phyloP scores from a whole-genome alignment of 2,113 vertebrate species.

The Oncorhynchus tshawytscha region DNA sequence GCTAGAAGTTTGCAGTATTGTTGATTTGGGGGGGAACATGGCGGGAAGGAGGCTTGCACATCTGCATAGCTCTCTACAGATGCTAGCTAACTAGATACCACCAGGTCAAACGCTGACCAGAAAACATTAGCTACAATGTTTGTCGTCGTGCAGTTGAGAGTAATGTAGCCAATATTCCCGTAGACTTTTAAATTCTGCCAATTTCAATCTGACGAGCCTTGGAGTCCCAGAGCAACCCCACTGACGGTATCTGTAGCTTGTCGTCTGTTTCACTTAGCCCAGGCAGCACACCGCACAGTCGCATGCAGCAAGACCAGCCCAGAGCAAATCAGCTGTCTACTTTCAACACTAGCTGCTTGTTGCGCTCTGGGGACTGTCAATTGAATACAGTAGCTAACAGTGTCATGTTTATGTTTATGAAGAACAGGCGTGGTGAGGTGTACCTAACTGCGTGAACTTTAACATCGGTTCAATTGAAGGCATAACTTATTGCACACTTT shows the following conservation, averaged over 20 bases:
- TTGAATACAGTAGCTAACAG: background rate
- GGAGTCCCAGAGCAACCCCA: background rate
- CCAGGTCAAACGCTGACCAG: conserved; percentile 17
- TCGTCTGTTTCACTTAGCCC: background rate
- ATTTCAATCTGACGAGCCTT: background rate
- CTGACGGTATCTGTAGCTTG: background rate
- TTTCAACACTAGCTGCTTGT: background rate
- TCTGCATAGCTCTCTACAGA: conserved; percentile 23
- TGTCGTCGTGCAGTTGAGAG: background rate
- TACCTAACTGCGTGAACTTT: no score
- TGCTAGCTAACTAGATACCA: no score
- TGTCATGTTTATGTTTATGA: no score
- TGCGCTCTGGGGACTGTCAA: background rate
- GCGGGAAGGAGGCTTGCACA: conserved; percentile 36
- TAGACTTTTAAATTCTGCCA: background rate
- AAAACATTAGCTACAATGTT: background rate
- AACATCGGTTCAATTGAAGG: no score
- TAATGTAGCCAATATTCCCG: background rate
- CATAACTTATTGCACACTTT: no score
- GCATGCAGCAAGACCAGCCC: no score
- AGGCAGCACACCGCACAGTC: background rate
- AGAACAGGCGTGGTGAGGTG: no score
- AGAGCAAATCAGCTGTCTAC: background rate
- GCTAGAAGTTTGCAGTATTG: conserved; percentile 46
- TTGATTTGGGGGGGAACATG: conserved; percentile 37